Conservation (phyloP, 2,888 invertebrate genomes). For the Rhagonycha fulva region DNA sequence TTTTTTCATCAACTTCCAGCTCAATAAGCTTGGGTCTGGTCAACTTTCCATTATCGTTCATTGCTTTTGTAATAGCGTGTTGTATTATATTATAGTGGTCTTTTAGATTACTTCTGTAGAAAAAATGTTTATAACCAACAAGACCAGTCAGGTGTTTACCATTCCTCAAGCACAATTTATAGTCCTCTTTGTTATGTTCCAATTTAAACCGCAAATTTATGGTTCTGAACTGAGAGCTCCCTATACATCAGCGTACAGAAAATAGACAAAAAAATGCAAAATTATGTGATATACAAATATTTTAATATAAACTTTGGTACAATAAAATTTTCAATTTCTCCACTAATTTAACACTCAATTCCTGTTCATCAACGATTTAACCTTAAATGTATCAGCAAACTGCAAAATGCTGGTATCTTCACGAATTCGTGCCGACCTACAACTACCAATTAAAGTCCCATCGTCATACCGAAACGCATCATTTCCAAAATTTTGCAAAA, state of each 20-base stretch:
- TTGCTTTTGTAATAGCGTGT: too few relatives aligned
- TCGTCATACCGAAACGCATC: slow-evolving; percentile 40
- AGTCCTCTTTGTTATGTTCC: too few relatives aligned
- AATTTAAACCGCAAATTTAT: too few relatives aligned
- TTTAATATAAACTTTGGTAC: background rate
- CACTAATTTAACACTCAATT: slow-evolving; percentile 13
- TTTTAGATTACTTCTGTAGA: too few relatives aligned
- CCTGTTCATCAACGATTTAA: slow-evolving; percentile 41
- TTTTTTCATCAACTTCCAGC: too few relatives aligned
- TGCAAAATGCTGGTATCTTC: slow-evolving; percentile 47
- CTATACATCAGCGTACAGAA: background rate
- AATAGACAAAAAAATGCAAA: background rate
- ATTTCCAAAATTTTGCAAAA: slow-evolving; percentile 58
- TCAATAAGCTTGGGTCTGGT: too few relatives aligned
- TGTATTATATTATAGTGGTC: too few relatives aligned
- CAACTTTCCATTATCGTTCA: too few relatives aligned
- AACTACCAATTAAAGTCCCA: slow-evolving; percentile 45
- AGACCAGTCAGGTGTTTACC: too few relatives aligned
- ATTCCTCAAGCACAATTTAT: too few relatives aligned
- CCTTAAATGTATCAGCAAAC: slow-evolving; percentile 46
- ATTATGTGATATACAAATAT: background rate
- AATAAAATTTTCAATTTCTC: background rate
- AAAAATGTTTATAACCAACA: too few relatives aligned
- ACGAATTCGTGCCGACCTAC: slow-evolving; percentile 48
- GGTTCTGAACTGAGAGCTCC: too few relatives aligned